Base-by-base conservation (phyloP, 2,797 vertebrate species). In the Syngnathus rostellatus region DNA sequence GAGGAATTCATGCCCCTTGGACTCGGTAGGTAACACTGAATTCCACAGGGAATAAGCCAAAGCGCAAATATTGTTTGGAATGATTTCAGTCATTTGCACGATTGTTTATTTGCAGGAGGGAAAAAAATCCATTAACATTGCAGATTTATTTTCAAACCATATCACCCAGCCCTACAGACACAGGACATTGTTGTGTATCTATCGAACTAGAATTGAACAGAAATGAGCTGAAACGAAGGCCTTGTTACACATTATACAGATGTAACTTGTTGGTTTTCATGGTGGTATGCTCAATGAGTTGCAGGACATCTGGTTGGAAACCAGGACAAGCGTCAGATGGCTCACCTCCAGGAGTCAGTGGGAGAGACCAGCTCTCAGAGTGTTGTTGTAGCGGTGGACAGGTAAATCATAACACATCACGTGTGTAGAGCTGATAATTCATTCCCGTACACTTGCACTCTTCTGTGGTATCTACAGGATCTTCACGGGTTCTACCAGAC, bases 351-450 rank as follows among this genome's bases (percentile, higher is more conserved):
- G 81, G 96, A 98, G 81, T 98, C 96, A 0, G 95, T 98, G 7
- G 96, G 95, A 58, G 96, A 98, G 85, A 98, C 96, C 78, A 98
- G 96, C 79, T 98, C 96, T 0, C 96, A 98, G 88, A 98, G 96
- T 19, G 96, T 98, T 45, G 95, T 98, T 9, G 96, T 98, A 6
- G 96, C 96, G 67, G 96, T 98, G 2, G 96, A 98, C 90, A 92
- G 96, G 95, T 98, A 83, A 81, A 55, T 55, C 8, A 4, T 14
- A 53, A 25, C 45, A 40, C 23, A 38, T 58, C 25, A 57, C 40
- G 10, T 48, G 65, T 64, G 39, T 63, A 40, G 2, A 60, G 53
- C 38, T 68, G 54, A 12, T 63, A 60, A 61, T 53, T 38, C 25
- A 45, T 12, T 37, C 48, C n/a, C 9, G 8, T 21, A 58, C 50